These are phyloP conservation scores for Pachyuromys duprasi DNA, from an alignment of 2,797 vertebrate species.

Conservation along the genomic window DNA sequence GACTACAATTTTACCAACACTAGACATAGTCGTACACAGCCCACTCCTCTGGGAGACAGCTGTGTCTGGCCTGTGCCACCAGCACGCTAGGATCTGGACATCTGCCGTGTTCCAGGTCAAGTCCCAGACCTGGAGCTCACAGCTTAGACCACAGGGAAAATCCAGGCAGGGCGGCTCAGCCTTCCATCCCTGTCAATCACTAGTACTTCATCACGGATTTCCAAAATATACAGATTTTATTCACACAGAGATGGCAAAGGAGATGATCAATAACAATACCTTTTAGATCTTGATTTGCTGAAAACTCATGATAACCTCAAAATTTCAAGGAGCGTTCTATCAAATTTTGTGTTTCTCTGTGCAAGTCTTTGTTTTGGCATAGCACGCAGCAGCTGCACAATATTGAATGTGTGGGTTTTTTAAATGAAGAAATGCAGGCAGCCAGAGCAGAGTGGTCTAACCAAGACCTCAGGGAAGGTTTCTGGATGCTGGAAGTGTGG, in stretches of 20 bases:
- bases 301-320: not conserved
- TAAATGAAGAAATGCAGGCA: not conserved
- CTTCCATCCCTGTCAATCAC: not conserved
- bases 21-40: not conserved
- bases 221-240: not conserved
- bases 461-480: not conserved
- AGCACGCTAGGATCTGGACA: fast-evolving
- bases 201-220: not conserved
- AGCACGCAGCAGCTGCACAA: not conserved
- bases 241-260: not conserved
- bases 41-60: not conserved
- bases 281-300: not conserved
- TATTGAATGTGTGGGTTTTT: not conserved
- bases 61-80: not conserved
- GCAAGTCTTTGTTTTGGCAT: not conserved
- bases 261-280: not conserved
- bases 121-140: not conserved
- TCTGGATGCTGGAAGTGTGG: not conserved
- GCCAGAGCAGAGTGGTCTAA: no score
- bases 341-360: not conserved
- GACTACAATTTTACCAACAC: not conserved
- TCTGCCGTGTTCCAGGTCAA: not conserved
- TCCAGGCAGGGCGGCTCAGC: not conserved
- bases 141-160: not conserved
- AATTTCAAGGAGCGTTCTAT: not conserved